Evolutionary conservation across 2,888 invertebrate genomes (phyloP), one percentile per base, ranked within the genome.

Genomic region (Microdon myrmicae): DNA sequence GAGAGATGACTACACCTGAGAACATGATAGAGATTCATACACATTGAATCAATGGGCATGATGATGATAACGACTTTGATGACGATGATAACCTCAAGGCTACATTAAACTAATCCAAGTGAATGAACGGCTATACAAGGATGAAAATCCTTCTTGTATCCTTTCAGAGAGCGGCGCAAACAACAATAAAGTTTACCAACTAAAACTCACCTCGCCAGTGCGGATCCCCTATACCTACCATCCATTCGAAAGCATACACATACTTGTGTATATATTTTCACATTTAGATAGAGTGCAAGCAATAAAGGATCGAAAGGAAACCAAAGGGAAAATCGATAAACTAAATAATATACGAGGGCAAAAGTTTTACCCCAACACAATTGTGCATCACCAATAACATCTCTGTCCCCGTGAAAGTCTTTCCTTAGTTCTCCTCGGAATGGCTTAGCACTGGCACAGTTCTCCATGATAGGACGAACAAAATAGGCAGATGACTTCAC

Each of bases 321-420:
- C 58, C 58, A 58, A 37, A 58, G 35, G 58, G 31, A 58, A 64
- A 64, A 64, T 64, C 64, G 64, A 64, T 64, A 64, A 64, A 58
- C 58, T 58, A 64, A 58, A 64, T 60, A 60, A 60, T 60, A 60
- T 58, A 64, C 58, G 64, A 64, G 43, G 58, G 56, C 45, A 56
- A 56, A 64, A 44, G n/a, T n/a, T n/a, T n/a, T n/a, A n/a, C n/a
- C n/a, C n/a, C n/a, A n/a, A n/a, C n/a, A n/a, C n/a, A n/a, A n/a
- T n/a, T n/a, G n/a, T n/a, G n/a, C n/a, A n/a, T n/a, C n/a, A n/a
- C n/a, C n/a, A n/a, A n/a, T n/a, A n/a, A n/a, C n/a, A n/a, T n/a
- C n/a, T n/a, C n/a, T n/a, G n/a, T n/a, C n/a, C n/a, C n/a, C n/a
- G n/a, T n/a, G n/a, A n/a, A n/a, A n/a, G n/a, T n/a, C n/a, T n/a